phyloP scores from a whole-genome alignment of 2,797 vertebrate species.

The Spinibarbus caldwelli region DNA sequence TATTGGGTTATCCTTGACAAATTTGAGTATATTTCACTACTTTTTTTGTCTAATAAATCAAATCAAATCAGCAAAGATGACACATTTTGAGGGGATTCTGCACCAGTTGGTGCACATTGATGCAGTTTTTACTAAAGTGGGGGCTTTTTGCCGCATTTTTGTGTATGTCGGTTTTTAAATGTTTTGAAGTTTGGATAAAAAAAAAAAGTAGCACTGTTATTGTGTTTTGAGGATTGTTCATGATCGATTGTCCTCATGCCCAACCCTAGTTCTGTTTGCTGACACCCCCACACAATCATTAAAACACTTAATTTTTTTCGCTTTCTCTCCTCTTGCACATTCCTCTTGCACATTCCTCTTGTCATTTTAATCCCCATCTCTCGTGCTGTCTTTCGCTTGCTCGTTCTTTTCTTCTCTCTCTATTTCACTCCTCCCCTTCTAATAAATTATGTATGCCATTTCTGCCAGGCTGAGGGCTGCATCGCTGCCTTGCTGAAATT shows the following conservation, averaged over 20 bases:
- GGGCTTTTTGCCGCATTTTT: neutral
- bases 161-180: neutral
- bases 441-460: conserved; percentile 84
- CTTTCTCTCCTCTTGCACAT: conserved; percentile 1
- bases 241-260: neutral
- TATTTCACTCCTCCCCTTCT: conserved; percentile 75
- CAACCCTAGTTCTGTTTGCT: conserved; percentile 9
- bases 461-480: conserved; percentile 81
- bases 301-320: neutral
- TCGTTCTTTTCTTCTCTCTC: conserved; percentile 60
- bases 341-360: conserved; percentile 33
- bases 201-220: neutral
- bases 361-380: conserved; percentile 28
- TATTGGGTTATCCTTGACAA: neutral
- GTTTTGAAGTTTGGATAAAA: neutral
- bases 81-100: neutral
- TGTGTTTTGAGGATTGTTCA: neutral
- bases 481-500: conserved; percentile 86
- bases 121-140: neutral
- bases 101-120: neutral
- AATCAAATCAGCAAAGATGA: neutral
- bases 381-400: conserved; percentile 65
- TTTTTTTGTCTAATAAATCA: neutral
- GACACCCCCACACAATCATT: neutral
- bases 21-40: neutral